A percentile compares a stretch with the other conserved stretches of the same genome.
These are phyloP conservation scores for Tapera naevia DNA, from an alignment of 2,797 vertebrate species.

Conservation along the genomic window DNA sequence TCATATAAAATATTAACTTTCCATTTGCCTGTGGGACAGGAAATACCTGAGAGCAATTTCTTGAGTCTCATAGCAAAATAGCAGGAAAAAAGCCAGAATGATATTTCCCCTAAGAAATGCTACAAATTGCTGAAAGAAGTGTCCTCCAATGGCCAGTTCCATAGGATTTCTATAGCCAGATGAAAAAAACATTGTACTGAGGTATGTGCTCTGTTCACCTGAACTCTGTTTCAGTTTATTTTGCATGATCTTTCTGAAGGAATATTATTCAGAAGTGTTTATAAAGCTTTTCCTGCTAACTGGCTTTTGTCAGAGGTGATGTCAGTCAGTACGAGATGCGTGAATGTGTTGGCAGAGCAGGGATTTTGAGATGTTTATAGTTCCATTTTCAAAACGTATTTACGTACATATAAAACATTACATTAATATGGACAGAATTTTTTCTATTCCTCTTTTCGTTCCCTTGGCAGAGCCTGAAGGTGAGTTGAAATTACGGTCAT, in stretches of 20 bases:
- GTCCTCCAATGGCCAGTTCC: neutral
- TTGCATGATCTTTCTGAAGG: neutral
- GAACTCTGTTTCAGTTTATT: neutral
- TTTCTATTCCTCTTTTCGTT: neutral
- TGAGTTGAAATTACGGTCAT: neutral
- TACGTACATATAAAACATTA: neutral
- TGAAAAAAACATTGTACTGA: neutral
- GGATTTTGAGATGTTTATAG: neutral
- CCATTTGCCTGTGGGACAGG: neutral
- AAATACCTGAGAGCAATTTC: neutral
- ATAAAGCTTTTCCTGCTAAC: neutral
- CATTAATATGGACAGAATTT: neutral
- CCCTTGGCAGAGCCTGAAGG: neutral
- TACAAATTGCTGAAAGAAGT: neutral
- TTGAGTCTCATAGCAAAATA: neutral
- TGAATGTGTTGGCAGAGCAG: neutral
- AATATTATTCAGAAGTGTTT: neutral
- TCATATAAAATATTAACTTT: conserved; percentile 18
- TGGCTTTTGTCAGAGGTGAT: neutral
- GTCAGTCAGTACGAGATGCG: neutral
- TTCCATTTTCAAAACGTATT: neutral
- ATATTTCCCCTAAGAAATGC: neutral
- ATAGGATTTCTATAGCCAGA: neutral
- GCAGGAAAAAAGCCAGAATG: neutral
- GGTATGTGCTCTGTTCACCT: neutral